Evolutionary conservation across 1,140 invertebrate species (phyloP).

Genomic region (Geopemphigus sp.): DNA sequence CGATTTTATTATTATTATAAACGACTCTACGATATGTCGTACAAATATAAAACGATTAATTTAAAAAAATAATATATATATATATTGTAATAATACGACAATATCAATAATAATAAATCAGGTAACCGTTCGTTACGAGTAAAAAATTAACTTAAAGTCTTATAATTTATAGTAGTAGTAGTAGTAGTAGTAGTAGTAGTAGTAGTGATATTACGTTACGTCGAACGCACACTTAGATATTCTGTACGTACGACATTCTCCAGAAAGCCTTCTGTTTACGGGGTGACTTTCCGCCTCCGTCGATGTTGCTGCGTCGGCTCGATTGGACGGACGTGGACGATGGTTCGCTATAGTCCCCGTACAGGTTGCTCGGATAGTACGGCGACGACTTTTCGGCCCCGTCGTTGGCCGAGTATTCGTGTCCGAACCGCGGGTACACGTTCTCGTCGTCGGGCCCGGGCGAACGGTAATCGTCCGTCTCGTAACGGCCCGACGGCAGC

Average conservation of each 20-base stretch:
- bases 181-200: too few species aligned
- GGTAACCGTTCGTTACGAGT: too few species aligned
- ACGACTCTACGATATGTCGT: not conserved
- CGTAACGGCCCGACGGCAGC: not conserved
- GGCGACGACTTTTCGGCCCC: not conserved
- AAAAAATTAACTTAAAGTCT: not conserved
- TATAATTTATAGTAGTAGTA: not conserved
- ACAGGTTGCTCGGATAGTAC: not conserved
- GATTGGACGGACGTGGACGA: constrained; percentile 12
- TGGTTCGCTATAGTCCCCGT: not conserved
- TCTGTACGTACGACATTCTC: constrained; percentile 30
- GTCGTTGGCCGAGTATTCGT: not conserved
- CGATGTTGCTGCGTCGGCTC: too few species aligned
- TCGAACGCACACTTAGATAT: not conserved
- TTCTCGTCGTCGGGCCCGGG: not conserved
- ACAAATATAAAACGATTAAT: not conserved
- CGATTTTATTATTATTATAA: too few species aligned
- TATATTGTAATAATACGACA: not conserved
- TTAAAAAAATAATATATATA: not conserved
- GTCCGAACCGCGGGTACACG: not conserved
- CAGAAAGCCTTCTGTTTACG: constrained; percentile 9
- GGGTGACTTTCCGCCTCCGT: not conserved
- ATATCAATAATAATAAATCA: not conserved
- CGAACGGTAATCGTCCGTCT: not conserved
- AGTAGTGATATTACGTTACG: not conserved